phyloP scores from a whole-genome alignment of 2,113 vertebrate species.

The Nannobrachium achirus region DNA sequence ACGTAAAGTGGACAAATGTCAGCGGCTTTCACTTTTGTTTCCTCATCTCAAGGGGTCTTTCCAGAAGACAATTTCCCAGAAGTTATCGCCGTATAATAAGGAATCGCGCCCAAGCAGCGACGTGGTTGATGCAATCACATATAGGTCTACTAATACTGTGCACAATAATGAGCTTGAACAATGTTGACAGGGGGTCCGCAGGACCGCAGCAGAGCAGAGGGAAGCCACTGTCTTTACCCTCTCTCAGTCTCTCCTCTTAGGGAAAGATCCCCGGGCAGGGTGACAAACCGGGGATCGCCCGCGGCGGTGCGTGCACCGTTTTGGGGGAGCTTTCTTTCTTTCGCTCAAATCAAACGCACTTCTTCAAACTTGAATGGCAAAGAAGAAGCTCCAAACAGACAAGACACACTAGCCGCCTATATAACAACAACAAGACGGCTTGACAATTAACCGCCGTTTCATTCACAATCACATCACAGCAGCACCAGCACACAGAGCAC shows the following conservation, averaged over 20 bases:
- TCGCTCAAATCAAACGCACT: slow-evolving; percentile 22
- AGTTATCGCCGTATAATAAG: slow-evolving; percentile 12
- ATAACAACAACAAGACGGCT: background rate
- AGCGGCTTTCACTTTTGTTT: slow-evolving; percentile 61
- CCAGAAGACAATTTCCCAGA: background rate
- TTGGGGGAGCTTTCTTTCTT: background rate
- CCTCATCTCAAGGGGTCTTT: slow-evolving; percentile 17
- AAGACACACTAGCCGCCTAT: slow-evolving; percentile 3
- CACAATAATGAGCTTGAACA: background rate
- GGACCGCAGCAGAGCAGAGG: slow-evolving; percentile 1
- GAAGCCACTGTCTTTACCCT: background rate
- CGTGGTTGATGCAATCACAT: background rate
- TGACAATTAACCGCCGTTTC: background rate
- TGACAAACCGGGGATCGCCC: slow-evolving; percentile 9
- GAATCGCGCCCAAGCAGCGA: slow-evolving; percentile 26
- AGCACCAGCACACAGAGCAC: no score
- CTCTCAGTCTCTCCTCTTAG: no score
- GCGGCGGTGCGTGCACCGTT: slow-evolving; percentile 3
- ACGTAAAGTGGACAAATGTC: slow-evolving; percentile 23
- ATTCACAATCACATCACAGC: no score
- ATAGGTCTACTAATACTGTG: background rate
- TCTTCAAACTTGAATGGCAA: slow-evolving; percentile 46
- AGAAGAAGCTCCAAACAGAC: background rate
- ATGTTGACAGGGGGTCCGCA: slow-evolving; percentile 22
- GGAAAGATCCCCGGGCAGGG: background rate